These are phyloP conservation scores for Clinocottus analis DNA, from an alignment of 2,113 vertebrate species.

Conservation along the genomic window DNA sequence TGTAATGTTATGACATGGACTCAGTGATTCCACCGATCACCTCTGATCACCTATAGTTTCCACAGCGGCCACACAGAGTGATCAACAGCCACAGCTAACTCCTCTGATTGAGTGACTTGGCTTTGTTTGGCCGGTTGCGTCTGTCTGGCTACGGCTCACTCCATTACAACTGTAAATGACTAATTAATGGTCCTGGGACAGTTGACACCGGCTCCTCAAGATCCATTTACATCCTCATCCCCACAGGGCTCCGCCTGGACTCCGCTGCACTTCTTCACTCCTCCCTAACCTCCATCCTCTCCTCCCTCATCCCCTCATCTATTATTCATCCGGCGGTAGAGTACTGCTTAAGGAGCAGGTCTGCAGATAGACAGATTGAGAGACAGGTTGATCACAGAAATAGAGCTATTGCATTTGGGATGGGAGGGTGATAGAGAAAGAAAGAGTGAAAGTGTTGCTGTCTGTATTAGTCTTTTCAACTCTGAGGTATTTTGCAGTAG, in stretches of 20 bases:
- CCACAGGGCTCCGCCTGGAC: constrained; percentile 36
- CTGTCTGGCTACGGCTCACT: constrained; percentile 70
- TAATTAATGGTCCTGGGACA: constrained; percentile 80
- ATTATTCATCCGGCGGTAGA: constrained; percentile 72
- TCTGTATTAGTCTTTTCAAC: constrained; percentile 27
- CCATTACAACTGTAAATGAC: constrained; percentile 80
- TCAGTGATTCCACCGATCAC: constrained; percentile 11
- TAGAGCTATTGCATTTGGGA: constrained; percentile 22
- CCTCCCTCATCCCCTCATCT: constrained; percentile 58
- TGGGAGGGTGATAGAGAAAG: constrained; percentile 6
- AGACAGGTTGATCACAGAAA: constrained; percentile 38
- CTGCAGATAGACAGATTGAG: constrained; percentile 55
- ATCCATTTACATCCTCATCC: constrained; percentile 74
- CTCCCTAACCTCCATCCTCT: constrained; percentile 44
- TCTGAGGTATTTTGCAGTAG: constrained; percentile 8
- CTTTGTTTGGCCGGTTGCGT: constrained; percentile 62
- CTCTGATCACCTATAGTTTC: constrained; percentile 24
- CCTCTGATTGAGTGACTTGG: constrained; percentile 59
- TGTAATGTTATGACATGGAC: constrained; percentile 21
- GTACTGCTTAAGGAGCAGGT: constrained; percentile 73
- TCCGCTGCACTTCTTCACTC: constrained; percentile 49
- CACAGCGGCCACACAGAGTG: constrained; percentile 33
- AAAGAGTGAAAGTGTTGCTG: constrained; percentile 27
- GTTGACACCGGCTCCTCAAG: constrained; percentile 73
- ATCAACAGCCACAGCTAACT: constrained; percentile 58